Conservation (phyloP, 23 tunicate species). For the Diplosoma virens region DNA sequence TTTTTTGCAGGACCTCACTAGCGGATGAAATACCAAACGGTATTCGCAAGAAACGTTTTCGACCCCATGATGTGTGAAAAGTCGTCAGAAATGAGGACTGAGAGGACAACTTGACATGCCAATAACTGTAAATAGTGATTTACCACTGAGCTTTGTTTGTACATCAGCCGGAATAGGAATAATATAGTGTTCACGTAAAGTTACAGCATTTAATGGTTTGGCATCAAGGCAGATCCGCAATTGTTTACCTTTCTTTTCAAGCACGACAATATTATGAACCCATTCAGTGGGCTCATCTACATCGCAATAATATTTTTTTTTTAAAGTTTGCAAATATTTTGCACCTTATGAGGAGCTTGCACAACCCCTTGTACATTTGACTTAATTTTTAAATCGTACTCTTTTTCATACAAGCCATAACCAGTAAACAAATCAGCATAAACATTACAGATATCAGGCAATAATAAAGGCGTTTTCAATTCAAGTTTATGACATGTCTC, state of each 20-base stretch:
- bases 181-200: conserved; percentile 1
- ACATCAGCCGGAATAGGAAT: conserved; percentile 37
- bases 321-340: not conserved
- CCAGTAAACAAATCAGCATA: conserved; percentile 14
- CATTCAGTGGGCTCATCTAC: conserved; percentile 15
- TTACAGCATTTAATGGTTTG: conserved; percentile 18
- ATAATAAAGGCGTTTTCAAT: too few species aligned
- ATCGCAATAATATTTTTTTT: not conserved
- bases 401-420: not conserved
- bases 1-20: conserved; percentile 29
- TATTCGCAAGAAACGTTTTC: conserved; percentile 27
- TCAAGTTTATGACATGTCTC: too few species aligned
- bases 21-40: conserved; percentile 37
- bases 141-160: conserved; percentile 17
- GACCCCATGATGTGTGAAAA: conserved; percentile 37
- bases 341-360: conserved; percentile 2
- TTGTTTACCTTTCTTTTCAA: too few species aligned
- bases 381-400: not conserved
- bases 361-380: not conserved
- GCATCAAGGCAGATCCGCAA: too few species aligned
- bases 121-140: conserved; percentile 19
- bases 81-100: conserved; percentile 35
- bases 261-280: conserved; percentile 8
- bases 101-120: conserved; percentile 30
- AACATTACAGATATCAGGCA: too few species aligned